These are phyloP conservation scores for Myotis pilosus DNA, from an alignment of 2,797 vertebrate genomes.

Conservation along the genomic window DNA sequence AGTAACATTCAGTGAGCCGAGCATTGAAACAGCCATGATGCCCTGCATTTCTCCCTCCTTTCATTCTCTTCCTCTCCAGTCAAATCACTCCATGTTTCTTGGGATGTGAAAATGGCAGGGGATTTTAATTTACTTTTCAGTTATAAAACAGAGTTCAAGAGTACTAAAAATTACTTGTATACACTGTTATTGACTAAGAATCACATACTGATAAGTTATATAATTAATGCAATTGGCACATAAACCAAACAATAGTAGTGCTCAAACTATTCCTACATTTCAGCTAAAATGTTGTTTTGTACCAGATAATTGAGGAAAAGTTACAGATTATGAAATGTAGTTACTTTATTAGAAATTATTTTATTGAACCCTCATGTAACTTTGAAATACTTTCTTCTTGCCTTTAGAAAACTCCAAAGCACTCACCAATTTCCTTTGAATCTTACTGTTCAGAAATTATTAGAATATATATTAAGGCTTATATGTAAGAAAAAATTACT, in stretches of 20 bases:
- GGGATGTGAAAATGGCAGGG: neutral
- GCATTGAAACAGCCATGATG: neutral
- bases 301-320: neutral
- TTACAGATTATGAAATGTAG: neutral
- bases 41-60: neutral
- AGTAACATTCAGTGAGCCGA: neutral
- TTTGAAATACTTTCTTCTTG: neutral
- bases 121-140: neutral
- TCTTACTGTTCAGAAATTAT: neutral
- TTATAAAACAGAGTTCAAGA: neutral
- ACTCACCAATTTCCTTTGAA: neutral
- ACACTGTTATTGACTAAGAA: neutral
- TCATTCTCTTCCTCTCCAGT: rapidly evolving
- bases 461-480: neutral
- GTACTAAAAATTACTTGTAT: neutral
- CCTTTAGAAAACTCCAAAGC: neutral
- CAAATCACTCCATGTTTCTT: neutral
- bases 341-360: neutral
- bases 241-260: neutral
- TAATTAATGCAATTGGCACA: neutral
- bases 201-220: neutral
- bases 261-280: neutral
- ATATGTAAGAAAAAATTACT: neutral
- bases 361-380: neutral
- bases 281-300: neutral